These are phyloP conservation scores for Paradisaea rubra DNA, from an alignment of 2,113 vertebrate genomes.

Conservation along the genomic window DNA sequence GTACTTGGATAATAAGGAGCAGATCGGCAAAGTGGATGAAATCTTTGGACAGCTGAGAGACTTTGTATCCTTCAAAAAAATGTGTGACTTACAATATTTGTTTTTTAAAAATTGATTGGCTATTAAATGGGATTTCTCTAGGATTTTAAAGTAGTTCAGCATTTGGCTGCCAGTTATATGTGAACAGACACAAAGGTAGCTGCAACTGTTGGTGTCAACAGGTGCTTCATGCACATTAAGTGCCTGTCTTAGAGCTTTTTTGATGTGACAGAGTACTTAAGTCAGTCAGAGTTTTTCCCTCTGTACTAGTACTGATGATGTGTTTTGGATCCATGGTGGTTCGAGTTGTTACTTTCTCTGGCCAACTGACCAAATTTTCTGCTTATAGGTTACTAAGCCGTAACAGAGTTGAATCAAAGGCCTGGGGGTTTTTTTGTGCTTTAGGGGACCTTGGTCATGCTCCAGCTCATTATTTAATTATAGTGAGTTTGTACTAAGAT, in stretches of 20 bases:
- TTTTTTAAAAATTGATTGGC: not conserved
- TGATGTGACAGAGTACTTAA: not conserved
- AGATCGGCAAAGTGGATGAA: constrained; percentile 97
- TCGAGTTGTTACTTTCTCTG: not conserved
- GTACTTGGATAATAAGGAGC: constrained; percentile 97
- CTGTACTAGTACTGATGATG: not conserved
- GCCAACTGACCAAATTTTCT: not conserved
- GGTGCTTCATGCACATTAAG: not conserved
- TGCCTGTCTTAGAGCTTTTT: not conserved
- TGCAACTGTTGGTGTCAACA: not conserved
- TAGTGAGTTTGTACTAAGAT: not conserved
- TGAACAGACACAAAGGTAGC: not conserved
- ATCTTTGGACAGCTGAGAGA: constrained; percentile 96
- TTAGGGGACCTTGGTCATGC: not conserved
- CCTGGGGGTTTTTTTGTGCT: accelerated
- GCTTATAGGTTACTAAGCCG: not conserved
- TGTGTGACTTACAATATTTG: accelerated
- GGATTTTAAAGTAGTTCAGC: not conserved
- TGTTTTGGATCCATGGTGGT: not conserved
- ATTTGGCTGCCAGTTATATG: not conserved
- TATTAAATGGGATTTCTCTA: not conserved
- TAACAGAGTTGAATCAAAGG: not conserved
- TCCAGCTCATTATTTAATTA: not conserved
- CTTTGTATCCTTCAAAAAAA: constrained; percentile 90
- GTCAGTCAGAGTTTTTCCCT: not conserved